These are phyloP conservation scores for Stratiomys singularior DNA, from an alignment of 2,888 invertebrate species.

Conservation along the genomic window DNA sequence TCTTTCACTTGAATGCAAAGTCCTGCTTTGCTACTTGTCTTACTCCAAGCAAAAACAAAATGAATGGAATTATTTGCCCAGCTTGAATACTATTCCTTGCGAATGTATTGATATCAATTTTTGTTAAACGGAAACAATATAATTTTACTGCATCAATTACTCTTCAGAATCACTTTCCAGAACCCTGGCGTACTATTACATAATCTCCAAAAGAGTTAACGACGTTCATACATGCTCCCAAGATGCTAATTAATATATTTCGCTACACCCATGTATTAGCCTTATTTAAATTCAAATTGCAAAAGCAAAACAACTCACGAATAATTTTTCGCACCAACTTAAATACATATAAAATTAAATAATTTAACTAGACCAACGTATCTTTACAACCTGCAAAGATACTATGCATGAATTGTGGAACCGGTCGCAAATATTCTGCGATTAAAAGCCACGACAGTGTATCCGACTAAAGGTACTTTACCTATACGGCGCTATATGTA, in stretches of 20 bases:
- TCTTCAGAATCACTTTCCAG: no score
- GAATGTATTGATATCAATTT: neutral
- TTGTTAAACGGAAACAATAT: neutral
- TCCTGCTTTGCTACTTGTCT: no score
- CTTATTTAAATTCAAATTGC: neutral
- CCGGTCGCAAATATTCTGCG: neutral
- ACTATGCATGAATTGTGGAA: neutral
- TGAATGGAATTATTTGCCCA: neutral
- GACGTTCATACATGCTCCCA: neutral
- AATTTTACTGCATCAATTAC: neutral
- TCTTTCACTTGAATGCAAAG: no score
- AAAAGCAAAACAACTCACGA: neutral
- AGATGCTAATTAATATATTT: neutral
- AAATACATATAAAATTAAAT: neutral
- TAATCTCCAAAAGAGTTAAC: neutral
- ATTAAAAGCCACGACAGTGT: neutral
- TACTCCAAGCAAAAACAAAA: no score
- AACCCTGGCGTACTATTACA: neutral
- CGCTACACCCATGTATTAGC: neutral
- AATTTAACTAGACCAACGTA: neutral
- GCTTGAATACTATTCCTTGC: neutral
- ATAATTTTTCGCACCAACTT: neutral
- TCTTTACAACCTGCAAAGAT: neutral
- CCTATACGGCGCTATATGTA: neutral
- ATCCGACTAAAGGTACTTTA: neutral